phyloP scores from a whole-genome alignment of 2,113 vertebrate genomes.

The Colossoma macropomum region DNA sequence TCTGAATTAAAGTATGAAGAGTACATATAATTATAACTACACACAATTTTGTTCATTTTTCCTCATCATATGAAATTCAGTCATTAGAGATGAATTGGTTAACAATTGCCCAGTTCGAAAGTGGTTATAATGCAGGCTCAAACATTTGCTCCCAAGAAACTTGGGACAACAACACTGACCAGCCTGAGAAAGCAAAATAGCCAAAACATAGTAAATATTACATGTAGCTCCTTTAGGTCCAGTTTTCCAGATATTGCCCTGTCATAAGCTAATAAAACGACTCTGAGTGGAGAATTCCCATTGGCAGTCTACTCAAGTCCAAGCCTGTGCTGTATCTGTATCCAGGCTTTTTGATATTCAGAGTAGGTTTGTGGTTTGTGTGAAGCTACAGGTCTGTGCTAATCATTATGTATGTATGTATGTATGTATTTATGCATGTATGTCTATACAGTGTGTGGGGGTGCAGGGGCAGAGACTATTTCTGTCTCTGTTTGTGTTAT shows the following conservation, averaged over 20 bases:
- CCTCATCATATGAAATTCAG: background rate
- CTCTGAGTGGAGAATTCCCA: background rate
- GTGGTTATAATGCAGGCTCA: background rate
- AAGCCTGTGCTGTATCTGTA: background rate
- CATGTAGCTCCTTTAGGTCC: slow-evolving; percentile 8
- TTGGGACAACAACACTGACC: background rate
- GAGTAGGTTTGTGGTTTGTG: background rate
- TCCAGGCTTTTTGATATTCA: background rate
- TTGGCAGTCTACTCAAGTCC: background rate
- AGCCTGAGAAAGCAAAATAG: background rate
- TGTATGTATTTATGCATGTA: background rate
- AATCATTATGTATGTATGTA: background rate
- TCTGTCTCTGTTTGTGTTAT: background rate
- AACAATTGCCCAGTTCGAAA: background rate
- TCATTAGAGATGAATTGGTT: background rate
- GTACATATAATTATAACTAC: too few relatives aligned
- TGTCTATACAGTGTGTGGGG: background rate
- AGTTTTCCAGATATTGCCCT: slow-evolving; percentile 6
- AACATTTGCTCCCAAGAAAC: background rate
- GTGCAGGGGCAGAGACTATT: background rate
- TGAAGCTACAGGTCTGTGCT: background rate
- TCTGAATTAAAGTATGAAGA: too few relatives aligned
- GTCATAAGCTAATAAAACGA: background rate
- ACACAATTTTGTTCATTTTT: background rate
- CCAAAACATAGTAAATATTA: slow-evolving; percentile 6